phyloP scores from a whole-genome alignment of 2,888 invertebrate genomes.

The Anorthoa munda region DNA sequence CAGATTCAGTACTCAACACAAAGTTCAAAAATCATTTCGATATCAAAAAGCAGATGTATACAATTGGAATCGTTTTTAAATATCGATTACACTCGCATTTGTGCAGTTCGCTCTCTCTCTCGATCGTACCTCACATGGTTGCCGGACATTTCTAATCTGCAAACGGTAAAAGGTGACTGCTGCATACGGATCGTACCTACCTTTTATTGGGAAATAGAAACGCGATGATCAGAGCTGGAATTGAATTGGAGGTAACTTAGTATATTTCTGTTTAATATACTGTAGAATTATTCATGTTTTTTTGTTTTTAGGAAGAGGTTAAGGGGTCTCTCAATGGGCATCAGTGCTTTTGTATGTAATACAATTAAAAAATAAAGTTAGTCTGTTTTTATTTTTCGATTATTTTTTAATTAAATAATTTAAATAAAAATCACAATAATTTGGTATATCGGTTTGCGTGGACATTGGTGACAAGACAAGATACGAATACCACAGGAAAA shows the following conservation, averaged over 20 bases:
- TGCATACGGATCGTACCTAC: slow-evolving; percentile 47
- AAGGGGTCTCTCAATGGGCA: too few species aligned
- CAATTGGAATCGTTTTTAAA: slow-evolving; percentile 43
- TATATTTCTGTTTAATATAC: too few species aligned
- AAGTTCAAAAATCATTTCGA: slow-evolving; percentile 40
- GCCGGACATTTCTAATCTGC: slow-evolving; percentile 56
- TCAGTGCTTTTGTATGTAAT: too few species aligned
- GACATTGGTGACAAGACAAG: too few species aligned
- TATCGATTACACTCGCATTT: slow-evolving; percentile 44
- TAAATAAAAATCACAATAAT: too few species aligned
- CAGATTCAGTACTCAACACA: neutral
- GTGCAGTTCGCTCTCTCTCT: too few species aligned
- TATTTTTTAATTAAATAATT: too few species aligned
- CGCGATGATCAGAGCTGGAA: slow-evolving; percentile 38
- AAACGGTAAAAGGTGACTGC: slow-evolving; percentile 57
- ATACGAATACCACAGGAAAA: too few species aligned
- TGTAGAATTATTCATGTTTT: slow-evolving; percentile 6
- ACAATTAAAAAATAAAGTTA: too few species aligned
- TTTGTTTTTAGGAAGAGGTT: neutral
- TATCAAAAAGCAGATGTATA: slow-evolving; percentile 40
- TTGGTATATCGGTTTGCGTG: too few species aligned
- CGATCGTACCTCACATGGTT: slow-evolving; percentile 48
- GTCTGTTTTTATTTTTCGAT: too few species aligned
- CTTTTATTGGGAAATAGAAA: slow-evolving; percentile 49
- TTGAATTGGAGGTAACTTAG: slow-evolving; percentile 6